Base-by-base conservation (phyloP, 2,888 invertebrate species). In the Endotricha flammealis region DNA sequence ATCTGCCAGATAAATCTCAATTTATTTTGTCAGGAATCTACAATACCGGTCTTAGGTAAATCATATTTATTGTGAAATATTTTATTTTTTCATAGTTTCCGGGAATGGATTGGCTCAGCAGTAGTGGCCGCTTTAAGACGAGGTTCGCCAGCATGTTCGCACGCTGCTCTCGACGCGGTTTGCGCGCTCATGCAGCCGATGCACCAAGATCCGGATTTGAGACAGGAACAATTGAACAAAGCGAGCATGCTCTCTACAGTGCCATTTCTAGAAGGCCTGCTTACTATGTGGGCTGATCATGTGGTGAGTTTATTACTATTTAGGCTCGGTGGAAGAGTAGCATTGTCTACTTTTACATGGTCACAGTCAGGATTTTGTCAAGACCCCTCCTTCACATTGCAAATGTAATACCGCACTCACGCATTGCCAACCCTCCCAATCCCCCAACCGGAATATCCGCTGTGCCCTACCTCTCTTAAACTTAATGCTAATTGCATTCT, bases 131-230 rank as follows among this genome's bases (percentile, higher is more conserved):
- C 98, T 1, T 77, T 99, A 40, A 93, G 96, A 36, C 89, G 94
- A 50, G 95, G 96, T 50, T 93, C 96, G 58, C 91, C 93, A 48
- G 97, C 96, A 5, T 94, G 98, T 14, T 95, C 97, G 8, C 97
- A 99, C 85, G 96, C 99, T 2, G 98, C 98, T 3, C 91, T 99
- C 36, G 99, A 99, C 83, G 97, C 98, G 86, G 92, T 99, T 42
- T 98, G 97, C 75, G 97, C 99, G 9, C 89, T 99, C 13, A 96
- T 99, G 96, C 98, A 98, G 87, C 99, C 99, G 1, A 99, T 99
- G 95, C 94, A 95, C 64, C 93, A 95, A 48, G 96, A 98, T 71
- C 98, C 97, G 55, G 99, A 99, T 80, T 87, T 99, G 31, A 89
- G 97, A 44, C 98, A 98, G 78, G 99, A 99, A 69, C 99, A 99